These are phyloP conservation scores for Grantiella picta DNA, from an alignment of 2,113 vertebrate species.

Conservation along the genomic window DNA sequence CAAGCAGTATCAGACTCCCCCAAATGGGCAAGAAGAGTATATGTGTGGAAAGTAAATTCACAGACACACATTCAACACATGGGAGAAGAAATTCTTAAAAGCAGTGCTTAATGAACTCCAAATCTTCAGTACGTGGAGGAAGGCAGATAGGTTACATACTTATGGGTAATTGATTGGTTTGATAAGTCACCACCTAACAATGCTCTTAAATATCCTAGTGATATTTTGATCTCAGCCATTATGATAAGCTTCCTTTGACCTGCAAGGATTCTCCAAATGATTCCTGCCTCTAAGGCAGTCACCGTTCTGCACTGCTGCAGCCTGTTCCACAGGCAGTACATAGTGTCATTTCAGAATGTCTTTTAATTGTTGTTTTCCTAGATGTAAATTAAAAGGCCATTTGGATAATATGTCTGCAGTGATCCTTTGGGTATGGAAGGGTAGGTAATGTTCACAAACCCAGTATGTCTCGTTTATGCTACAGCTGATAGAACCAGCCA, in stretches of 20 bases:
- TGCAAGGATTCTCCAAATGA: neutral
- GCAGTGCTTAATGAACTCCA: neutral
- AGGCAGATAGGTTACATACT: neutral
- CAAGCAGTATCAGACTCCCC: constrained; percentile 7
- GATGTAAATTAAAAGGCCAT: neutral
- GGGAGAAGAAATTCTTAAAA: neutral
- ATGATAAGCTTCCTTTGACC: neutral
- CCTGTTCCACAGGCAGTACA: neutral
- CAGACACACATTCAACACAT: neutral
- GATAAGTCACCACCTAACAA: neutral
- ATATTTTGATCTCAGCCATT: no score
- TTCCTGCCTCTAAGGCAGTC: neutral
- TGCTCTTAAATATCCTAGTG: neutral
- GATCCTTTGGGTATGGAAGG: neutral
- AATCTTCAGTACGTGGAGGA: neutral
- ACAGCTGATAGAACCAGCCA: neutral
- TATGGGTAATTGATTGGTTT: neutral
- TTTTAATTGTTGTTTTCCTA: neutral
- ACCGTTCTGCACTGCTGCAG: neutral
- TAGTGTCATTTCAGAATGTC: neutral
- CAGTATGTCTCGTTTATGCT: neutral
- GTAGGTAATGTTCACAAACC: neutral
- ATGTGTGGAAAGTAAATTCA: neutral
- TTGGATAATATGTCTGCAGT: neutral
- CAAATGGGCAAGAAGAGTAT: neutral